Base-by-base conservation (phyloP, 2,113 vertebrate species). In the Chauna torquata region DNA sequence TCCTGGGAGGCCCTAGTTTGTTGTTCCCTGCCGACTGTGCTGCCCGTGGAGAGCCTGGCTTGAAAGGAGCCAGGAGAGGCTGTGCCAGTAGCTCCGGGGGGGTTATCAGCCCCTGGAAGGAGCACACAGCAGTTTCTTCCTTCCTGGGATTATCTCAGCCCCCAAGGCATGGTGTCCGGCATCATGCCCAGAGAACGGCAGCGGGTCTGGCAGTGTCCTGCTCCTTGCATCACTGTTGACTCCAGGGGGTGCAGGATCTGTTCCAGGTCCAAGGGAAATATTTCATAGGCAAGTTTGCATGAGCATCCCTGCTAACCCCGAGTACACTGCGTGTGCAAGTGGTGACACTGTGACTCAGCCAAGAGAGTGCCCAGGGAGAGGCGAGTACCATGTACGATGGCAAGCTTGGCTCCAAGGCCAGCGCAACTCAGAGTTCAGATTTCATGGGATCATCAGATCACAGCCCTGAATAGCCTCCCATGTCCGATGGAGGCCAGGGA, bases 111-210 rank as follows among this genome's bases (percentile, higher is more conserved):
- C 74, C 65, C 84, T 94, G 94, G 89, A 92, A 97, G 77, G 74
- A 94, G 93, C 36, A 2, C 86, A 52, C 65, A 84, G 91, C 0
- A 0, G 44, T 85, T 91, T 71, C 93, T 96, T 96, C 94, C 94
- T 96, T 96, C 94, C 96, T 85, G 89, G 94, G 91, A 97, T 96
- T 97, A 97, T 91, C 86, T 92, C 77, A 76, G 84, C 78, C 81
- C 90, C 66, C 0, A 2, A 42, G 95, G 89, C 81, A 22, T 7
- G 3, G 65, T 75, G 86, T 96, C 88, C 28, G 94, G 93, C 96
- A 87, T 81, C 2, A 4, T 4, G 91, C 95, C 96, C n/a, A 0
- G 83, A 50, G 78, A 85, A 77, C 61, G 0, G 92, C 89, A 23
- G 84, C 17, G 0, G 58, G 42, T n/a, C 94, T 96, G 96, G 89